Conservation (phyloP, 2,113 vertebrate species). For the Semicossyphus pulcher region DNA sequence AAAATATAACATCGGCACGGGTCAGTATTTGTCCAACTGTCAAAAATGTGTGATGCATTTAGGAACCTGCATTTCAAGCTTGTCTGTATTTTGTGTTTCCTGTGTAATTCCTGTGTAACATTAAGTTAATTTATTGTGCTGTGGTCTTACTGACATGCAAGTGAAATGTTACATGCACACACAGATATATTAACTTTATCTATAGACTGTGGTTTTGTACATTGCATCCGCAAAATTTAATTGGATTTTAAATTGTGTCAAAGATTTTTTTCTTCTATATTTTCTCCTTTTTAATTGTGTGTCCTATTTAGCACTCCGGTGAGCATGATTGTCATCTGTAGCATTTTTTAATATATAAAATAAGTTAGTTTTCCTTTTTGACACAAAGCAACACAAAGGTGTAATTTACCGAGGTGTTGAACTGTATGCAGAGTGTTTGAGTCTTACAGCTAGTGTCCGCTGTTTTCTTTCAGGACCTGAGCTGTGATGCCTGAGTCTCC, state of each 20-base stretch:
- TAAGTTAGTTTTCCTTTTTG: neutral
- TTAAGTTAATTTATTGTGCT: neutral
- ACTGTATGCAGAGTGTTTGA: neutral
- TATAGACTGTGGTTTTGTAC: neutral
- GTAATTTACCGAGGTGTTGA: constrained; percentile 3
- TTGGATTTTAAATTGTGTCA: constrained; percentile 1
- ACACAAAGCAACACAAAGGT: neutral
- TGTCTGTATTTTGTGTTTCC: no score
- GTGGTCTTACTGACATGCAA: neutral
- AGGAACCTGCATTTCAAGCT: neutral
- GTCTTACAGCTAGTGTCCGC: constrained; percentile 5
- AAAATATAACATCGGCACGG: neutral
- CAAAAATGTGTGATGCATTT: neutral
- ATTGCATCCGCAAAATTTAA: neutral
- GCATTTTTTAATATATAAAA: neutral
- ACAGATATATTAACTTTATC: neutral
- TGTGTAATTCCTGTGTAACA: no score
- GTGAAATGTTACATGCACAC: neutral
- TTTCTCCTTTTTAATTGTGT: no score
- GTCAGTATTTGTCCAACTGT: neutral
- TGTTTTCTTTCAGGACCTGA: constrained; percentile 83
- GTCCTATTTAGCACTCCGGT: neutral
- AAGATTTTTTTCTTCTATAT: neutral
- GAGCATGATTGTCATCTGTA: neutral
- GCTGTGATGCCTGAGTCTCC: constrained; percentile 96